These are phyloP conservation scores for Sitodiplosis mosellana DNA, from an alignment of 1,140 invertebrate genomes.

Conservation along the genomic window DNA sequence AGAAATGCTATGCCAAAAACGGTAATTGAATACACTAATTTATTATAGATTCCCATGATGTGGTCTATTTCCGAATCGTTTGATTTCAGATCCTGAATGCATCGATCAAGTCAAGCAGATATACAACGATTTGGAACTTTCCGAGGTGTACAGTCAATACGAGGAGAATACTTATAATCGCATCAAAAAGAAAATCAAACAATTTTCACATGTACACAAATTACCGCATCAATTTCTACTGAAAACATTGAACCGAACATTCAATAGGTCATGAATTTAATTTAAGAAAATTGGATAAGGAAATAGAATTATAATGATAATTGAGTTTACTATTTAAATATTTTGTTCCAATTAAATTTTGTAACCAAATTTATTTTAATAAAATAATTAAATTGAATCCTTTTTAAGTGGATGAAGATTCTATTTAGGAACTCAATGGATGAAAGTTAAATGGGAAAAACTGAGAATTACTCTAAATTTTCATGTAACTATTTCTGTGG, in stretches of 20 bases:
- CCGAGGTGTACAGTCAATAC: conserved; percentile 52
- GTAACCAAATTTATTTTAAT: no score
- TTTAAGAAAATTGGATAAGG: no score
- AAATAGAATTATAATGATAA: no score
- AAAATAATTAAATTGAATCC: no score
- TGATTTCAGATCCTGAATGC: conserved; percentile 33
- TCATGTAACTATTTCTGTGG: no score
- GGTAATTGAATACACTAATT: conserved; percentile 6
- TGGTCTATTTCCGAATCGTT: not conserved
- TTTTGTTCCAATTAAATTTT: no score
- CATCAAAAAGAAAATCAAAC: conserved; percentile 49
- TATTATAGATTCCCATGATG: not conserved
- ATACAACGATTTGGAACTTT: conserved; percentile 55
- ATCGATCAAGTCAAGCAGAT: conserved; percentile 49
- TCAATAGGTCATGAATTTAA: no score
- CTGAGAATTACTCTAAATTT: no score
- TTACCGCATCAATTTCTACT: not conserved
- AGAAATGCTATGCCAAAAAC: conserved; percentile 49
- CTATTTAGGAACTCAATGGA: no score
- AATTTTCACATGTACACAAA: not conserved
- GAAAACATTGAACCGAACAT: not conserved
- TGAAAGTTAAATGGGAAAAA: no score
- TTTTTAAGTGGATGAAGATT: no score
- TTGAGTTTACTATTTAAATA: no score
- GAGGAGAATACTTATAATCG: conserved; percentile 65